Conservation (phyloP, 2,113 vertebrate species). For the Odontesthes bonariensis region DNA sequence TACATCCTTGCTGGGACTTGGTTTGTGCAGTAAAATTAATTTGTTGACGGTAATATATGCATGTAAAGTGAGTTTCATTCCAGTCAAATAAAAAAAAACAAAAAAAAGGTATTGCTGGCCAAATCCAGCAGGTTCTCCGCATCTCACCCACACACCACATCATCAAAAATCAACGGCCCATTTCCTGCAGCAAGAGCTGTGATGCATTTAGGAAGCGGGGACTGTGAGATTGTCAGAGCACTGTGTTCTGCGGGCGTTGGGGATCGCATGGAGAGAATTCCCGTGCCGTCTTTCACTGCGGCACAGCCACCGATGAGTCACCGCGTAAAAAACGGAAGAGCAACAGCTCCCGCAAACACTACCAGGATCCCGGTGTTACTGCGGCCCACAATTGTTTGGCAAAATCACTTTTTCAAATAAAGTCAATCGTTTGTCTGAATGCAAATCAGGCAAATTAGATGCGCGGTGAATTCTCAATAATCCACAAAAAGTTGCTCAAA, state of each 20-base stretch:
- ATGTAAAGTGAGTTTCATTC: constrained; percentile 1
- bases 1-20: neutral
- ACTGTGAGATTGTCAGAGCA: constrained; percentile 42
- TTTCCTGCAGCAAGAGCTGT: constrained; percentile 57
- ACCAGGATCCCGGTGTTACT: neutral
- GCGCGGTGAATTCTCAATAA: neutral
- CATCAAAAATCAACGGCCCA: constrained; percentile 44
- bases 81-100: neutral
- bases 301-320: constrained; percentile 59
- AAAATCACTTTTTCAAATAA: constrained; percentile 3
- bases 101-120: neutral
- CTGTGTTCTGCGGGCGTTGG: constrained; percentile 49
- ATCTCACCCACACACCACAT: constrained; percentile 11
- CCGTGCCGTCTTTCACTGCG: constrained; percentile 62
- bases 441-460: neutral
- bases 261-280: constrained; percentile 64
- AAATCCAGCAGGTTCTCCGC: constrained; percentile 17
- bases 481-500: neutral
- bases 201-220: constrained; percentile 48
- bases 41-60: too few species aligned
- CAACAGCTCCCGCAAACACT: constrained; percentile 29
- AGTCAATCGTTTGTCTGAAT: neutral
- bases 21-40: too few species aligned
- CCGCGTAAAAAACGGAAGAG: constrained; percentile 36
- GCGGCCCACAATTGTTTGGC: neutral